Percentiles rank a stretch among this genome's conserved stretches.
Conservation (phyloP, 1,140 invertebrate species). For the Leucophenga varia region DNA sequence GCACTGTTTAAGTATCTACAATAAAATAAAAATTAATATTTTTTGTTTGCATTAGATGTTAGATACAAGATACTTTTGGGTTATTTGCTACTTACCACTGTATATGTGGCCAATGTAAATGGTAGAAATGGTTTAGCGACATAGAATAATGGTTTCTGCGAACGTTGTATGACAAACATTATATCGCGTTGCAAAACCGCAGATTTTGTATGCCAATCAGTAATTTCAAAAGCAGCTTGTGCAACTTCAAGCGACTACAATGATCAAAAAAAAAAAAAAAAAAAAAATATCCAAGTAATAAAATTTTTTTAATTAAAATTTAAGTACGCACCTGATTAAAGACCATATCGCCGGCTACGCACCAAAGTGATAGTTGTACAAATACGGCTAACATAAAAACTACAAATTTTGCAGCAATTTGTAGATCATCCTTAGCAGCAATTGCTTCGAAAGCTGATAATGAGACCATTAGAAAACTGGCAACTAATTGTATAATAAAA, state of each 20-base stretch:
- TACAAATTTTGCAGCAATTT: conserved; percentile 33
- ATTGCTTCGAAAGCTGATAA: conserved; percentile 39
- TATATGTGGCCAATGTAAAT: conserved; percentile 37
- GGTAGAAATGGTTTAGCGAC: conserved; percentile 29
- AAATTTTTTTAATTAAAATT: neutral
- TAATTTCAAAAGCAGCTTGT: conserved; percentile 32
- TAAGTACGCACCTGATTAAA: conserved; percentile 22
- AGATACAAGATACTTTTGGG: too few species aligned
- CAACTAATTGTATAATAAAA: conserved; percentile 34
- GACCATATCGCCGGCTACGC: conserved; percentile 29
- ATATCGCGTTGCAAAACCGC: conserved; percentile 28
- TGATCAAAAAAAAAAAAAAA: neutral
- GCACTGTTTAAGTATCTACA: conserved; percentile 33
- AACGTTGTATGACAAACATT: conserved; percentile 31
- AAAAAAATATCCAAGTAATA: neutral
- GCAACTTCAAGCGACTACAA: conserved; percentile 35
- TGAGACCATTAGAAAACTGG: conserved; percentile 38
- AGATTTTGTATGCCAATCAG: conserved; percentile 32
- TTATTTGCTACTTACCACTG: conserved; percentile 32
- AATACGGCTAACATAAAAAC: conserved; percentile 31
- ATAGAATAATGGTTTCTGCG: conserved; percentile 34
- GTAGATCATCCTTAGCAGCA: conserved; percentile 28
- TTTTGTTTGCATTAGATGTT: too few species aligned
- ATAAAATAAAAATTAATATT: neutral
- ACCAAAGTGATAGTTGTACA: conserved; percentile 39